Conservation (phyloP, 1,140 invertebrate species). For the Macrosteles quadrilineatus region DNA sequence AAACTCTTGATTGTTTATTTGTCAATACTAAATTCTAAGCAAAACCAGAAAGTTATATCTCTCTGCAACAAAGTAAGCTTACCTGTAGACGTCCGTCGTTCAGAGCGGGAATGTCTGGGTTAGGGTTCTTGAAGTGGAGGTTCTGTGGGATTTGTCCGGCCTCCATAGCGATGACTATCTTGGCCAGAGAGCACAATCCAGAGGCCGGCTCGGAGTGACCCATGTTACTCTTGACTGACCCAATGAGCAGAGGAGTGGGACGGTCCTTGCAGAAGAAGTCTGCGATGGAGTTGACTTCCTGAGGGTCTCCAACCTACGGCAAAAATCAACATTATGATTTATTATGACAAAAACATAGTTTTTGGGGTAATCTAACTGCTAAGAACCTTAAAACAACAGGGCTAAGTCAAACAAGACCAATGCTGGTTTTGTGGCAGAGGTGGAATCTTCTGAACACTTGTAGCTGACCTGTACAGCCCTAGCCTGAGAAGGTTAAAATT, state of each 20-base stretch:
- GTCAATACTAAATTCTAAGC: no score
- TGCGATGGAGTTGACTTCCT: slow-evolving; percentile 92
- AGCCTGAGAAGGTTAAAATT: no score
- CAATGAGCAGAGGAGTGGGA: slow-evolving; percentile 78
- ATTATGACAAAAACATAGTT: no score
- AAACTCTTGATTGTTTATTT: no score
- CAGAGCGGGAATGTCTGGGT: slow-evolving; percentile 85
- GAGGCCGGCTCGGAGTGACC: slow-evolving; percentile 96
- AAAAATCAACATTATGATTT: neutral
- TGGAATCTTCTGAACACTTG: no score
- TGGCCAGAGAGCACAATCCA: slow-evolving; percentile 85
- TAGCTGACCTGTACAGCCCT: no score
- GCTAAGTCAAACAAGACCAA: no score
- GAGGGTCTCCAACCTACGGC: slow-evolving; percentile 79
- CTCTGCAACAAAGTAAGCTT: no score
- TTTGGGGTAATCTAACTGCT: no score
- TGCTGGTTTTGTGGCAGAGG: no score
- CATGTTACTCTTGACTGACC: slow-evolving; percentile 98
- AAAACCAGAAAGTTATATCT: no score
- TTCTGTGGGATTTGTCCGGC: slow-evolving; percentile 83
- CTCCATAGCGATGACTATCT: slow-evolving; percentile 92
- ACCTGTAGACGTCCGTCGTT: slow-evolving; percentile 80
- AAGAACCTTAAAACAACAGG: no score
- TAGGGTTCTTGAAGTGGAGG: slow-evolving; percentile 85
- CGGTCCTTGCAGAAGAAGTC: slow-evolving; percentile 89